A percentile compares a stretch with the other conserved stretches of the same genome.
Evolutionary conservation across 1,140 invertebrate species (phyloP).

Genomic region (Ericerus pela): DNA sequence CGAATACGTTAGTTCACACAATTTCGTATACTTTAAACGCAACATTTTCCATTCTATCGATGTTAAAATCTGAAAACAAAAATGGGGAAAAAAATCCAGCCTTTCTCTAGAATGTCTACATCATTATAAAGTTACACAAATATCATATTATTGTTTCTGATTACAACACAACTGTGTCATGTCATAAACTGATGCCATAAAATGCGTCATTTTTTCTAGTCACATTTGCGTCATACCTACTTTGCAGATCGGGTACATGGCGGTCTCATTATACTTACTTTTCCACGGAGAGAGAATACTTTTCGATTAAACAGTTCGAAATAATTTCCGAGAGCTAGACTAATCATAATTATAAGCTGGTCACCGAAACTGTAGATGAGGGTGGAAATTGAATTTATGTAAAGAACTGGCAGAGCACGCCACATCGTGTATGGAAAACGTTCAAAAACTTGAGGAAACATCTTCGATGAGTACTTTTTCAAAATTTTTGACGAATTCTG

Average conservation of each 20-base stretch:
- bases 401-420: conserved; percentile 13
- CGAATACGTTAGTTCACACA: conserved; percentile 13
- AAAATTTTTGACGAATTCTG: conserved; percentile 10
- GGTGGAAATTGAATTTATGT: conserved; percentile 15
- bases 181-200: not conserved
- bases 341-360: conserved; percentile 17
- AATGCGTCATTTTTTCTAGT: not conserved
- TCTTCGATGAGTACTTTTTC: conserved; percentile 6
- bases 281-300: conserved; percentile 5
- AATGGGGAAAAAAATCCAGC: not conserved
- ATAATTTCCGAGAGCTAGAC: conserved; percentile 17
- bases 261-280: conserved; percentile 9
- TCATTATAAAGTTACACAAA: no score
- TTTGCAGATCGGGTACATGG: not conserved
- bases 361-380: conserved; percentile 17
- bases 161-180: not conserved
- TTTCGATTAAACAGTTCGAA: conserved; percentile 16
- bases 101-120: not conserved
- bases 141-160: not conserved
- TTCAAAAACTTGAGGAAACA: conserved; percentile 19
- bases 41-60: conserved; percentile 18
- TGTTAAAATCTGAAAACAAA: conserved; percentile 12
- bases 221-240: not conserved
- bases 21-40: conserved; percentile 15
- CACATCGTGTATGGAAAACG: conserved; percentile 13